Evolutionary conservation across 2,888 invertebrate species (phyloP).

Genomic region (Alentia gelatinosa): DNA sequence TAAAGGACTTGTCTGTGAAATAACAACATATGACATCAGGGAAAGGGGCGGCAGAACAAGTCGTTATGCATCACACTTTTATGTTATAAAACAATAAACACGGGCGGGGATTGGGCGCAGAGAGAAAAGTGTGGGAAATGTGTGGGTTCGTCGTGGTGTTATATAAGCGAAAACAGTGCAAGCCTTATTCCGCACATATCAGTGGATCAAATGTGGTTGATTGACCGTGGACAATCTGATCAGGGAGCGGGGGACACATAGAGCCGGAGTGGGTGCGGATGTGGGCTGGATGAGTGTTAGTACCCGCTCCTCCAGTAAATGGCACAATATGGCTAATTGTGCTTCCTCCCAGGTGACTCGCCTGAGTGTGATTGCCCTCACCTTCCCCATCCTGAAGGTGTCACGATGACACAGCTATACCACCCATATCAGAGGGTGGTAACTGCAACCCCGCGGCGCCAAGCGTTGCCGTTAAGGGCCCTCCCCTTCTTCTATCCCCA

Average conservation of each 20-base stretch:
- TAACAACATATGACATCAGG: background rate
- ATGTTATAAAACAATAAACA: background rate
- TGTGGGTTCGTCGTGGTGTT: background rate
- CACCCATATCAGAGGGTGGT: no score
- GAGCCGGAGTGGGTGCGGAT: background rate
- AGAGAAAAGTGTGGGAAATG: background rate
- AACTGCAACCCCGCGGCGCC: no score
- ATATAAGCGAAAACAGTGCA: background rate
- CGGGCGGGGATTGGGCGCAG: background rate
- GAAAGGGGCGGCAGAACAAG: background rate
- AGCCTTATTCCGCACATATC: background rate
- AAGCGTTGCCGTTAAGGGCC: no score
- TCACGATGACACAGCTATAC: no score
- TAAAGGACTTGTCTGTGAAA: background rate
- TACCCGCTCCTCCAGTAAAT: background rate
- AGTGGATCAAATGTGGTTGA: background rate
- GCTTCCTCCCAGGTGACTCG: background rate
- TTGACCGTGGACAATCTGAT: background rate
- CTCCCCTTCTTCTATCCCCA: background rate
- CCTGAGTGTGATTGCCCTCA: no score
- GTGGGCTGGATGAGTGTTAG: background rate
- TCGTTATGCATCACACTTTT: background rate
- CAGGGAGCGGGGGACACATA: background rate
- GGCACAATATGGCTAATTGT: background rate
- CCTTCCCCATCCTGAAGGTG: no score